Evolutionary conservation across 2,888 invertebrate species (phyloP), one percentile per base, ranked within the genome.

Genomic region (Drosophila setosimentum): DNA sequence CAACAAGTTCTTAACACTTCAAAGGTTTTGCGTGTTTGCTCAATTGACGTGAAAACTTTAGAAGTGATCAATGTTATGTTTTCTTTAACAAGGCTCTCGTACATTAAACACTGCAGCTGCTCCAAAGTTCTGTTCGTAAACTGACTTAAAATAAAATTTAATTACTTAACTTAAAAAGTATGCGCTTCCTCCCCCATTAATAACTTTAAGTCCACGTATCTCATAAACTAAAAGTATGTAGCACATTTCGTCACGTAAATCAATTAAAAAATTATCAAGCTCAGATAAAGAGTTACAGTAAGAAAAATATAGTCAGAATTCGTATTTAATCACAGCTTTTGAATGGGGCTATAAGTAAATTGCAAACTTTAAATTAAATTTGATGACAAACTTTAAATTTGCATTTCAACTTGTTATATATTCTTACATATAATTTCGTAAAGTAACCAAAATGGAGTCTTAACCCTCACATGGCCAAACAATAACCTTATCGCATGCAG

Each of bases 1-100:
- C 24, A 45, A 16, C 45, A 40, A 30, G 57, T 57, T 69, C 42
- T 69, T 74, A 73, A 45, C 60, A 68, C 55, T 42, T 57, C 27
- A 57, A 59, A 53, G 51, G 68, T 21, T 45, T 45, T 30, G 40
- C 51, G 60, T 37, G 59, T 42, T 48, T 71, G 77, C 71, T 60
- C 53, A 53, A 68, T 78, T 78, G 79, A 78, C 79, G 65, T 72
- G 62, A 67, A 59, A 35, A 6, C 16, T 54, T 53, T 33, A 45
- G 27, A 60, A 57, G 76, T 62, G 61, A 65, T 63, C 51, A 54
- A 33, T 58, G 35, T 35, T 27, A 48, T 33, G 18, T 37, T 30
- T n/a, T 16, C 27, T 50, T 57, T 13, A 21, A 35, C 5, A 32
- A 58, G 35, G 53, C 42, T 69, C 18, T 42, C 27, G 42, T 55